Conservation (phyloP, 2,113 vertebrate species). For the Lutjanus erythropterus region DNA sequence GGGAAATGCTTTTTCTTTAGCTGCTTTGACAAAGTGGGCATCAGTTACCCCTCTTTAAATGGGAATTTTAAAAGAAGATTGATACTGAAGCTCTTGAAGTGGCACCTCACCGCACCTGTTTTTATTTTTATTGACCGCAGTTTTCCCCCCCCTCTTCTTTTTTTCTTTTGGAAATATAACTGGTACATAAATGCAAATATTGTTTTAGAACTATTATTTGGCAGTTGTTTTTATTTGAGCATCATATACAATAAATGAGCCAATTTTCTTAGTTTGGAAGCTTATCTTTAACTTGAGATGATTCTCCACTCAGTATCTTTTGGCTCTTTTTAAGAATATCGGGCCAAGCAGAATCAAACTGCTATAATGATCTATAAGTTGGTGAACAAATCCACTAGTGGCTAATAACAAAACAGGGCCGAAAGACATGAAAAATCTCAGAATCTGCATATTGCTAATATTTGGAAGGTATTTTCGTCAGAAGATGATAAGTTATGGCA, state of each 20-base stretch:
- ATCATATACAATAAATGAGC: constrained; percentile 62
- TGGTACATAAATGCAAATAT: constrained; percentile 74
- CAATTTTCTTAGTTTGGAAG: constrained; percentile 55
- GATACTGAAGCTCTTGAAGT: constrained; percentile 66
- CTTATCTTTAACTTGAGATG: constrained; percentile 44
- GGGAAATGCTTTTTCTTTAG: constrained; percentile 69
- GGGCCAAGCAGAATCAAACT: constrained; percentile 35
- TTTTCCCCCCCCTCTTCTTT: constrained; percentile 1
- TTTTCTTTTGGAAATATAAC: constrained; percentile 57
- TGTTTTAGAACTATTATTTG: constrained; percentile 68
- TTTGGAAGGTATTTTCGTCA: constrained; percentile 10
- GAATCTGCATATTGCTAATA: constrained; percentile 18
- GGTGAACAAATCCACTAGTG: constrained; percentile 37
- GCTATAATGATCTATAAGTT: not conserved
- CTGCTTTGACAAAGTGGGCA: constrained; percentile 75
- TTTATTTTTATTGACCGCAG: constrained; percentile 60
- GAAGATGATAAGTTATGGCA: not conserved
- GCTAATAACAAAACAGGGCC: constrained; percentile 4
- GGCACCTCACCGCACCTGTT: constrained; percentile 62
- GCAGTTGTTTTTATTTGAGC: constrained; percentile 59
- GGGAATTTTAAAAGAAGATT: constrained; percentile 65
- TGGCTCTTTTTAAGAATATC: constrained; percentile 27
- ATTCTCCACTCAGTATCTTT: constrained; percentile 23
- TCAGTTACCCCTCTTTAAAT: constrained; percentile 50
- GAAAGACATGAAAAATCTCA: not conserved